Evolutionary conservation across 2,113 vertebrate genomes (phyloP).

Genomic region (Pachypanchax playfairii): DNA sequence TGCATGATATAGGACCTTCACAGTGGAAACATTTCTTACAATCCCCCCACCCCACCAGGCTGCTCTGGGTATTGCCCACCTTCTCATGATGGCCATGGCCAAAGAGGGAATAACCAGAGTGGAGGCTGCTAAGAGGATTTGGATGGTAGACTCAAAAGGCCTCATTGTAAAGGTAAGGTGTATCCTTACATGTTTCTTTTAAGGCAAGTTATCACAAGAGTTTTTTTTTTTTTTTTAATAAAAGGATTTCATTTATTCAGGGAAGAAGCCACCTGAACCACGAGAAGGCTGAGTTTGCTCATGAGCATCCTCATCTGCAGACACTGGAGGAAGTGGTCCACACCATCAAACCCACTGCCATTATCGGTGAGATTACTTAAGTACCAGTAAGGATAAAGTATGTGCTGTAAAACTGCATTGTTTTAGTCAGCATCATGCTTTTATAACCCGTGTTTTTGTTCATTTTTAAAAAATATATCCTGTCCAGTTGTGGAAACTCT

Average conservation of each 20-base stretch:
- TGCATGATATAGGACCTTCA: too few species aligned
- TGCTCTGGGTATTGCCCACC: constrained; percentile 92
- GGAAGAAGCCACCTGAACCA: constrained; percentile 90
- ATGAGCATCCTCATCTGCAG: constrained; percentile 87
- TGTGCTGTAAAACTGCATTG: background rate
- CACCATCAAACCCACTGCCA: constrained; percentile 90
- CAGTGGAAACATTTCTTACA: too few species aligned
- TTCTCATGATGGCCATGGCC: constrained; percentile 93
- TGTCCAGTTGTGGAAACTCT: constrained; percentile 49
- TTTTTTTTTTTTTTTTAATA: background rate
- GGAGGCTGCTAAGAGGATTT: constrained; percentile 90
- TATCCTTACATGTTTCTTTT: background rate
- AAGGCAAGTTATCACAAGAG: background rate
- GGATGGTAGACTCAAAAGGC: constrained; percentile 97
- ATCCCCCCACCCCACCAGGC: too few species aligned
- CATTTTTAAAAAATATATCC: background rate
- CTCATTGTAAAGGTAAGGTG: constrained; percentile 91
- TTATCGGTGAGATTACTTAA: constrained; percentile 84
- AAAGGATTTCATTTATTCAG: constrained; percentile 65
- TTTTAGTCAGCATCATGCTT: background rate
- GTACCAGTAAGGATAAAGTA: background rate
- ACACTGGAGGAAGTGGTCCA: constrained; percentile 91
- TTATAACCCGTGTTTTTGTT: constrained; percentile 31
- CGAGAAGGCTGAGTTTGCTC: constrained; percentile 92
- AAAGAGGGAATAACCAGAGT: constrained; percentile 86